Evolutionary conservation across 2,113 vertebrate genomes (phyloP).

Genomic region (Ia io): DNA sequence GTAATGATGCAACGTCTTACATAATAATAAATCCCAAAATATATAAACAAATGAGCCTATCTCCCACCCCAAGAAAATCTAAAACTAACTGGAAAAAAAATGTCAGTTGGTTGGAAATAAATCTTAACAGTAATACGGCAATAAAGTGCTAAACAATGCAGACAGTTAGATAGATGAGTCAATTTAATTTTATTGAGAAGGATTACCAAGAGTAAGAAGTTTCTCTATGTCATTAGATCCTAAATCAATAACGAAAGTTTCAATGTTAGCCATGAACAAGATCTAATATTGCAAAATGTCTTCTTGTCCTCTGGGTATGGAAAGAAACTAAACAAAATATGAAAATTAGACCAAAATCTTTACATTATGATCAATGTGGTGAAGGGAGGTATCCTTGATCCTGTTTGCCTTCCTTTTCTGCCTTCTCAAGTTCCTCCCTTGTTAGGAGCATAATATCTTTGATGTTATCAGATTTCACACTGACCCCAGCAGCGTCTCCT

Average conservation of each 20-base stretch:
- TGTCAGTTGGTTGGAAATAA: background rate
- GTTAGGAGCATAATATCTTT: slow-evolving; percentile 54
- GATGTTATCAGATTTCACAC: slow-evolving; percentile 63
- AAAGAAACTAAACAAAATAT: slow-evolving; percentile 33
- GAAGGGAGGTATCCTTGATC: background rate
- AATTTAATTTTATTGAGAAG: slow-evolving; percentile 30
- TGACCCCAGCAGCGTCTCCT: slow-evolving; percentile 56
- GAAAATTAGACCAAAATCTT: slow-evolving; percentile 47
- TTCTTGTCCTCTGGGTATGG: slow-evolving; percentile 48
- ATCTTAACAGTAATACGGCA: background rate
- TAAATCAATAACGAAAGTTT: slow-evolving; percentile 61
- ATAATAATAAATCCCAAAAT: background rate
- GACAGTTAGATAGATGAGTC: background rate
- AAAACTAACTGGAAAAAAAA: slow-evolving; percentile 13
- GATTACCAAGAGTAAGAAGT: slow-evolving; percentile 30
- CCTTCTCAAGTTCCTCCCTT: slow-evolving; percentile 62
- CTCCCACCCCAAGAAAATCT: background rate
- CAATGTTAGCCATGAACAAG: slow-evolving; percentile 56
- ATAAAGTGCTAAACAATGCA: background rate
- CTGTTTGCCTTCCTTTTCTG: slow-evolving; percentile 28
- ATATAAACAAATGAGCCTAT: background rate
- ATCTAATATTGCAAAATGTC: slow-evolving; percentile 39
- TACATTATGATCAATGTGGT: slow-evolving; percentile 28
- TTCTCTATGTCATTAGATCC: slow-evolving; percentile 47
- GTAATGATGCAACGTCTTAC: background rate